Conservation (phyloP, 2,888 invertebrate species). For the Apotomis betuletana region DNA sequence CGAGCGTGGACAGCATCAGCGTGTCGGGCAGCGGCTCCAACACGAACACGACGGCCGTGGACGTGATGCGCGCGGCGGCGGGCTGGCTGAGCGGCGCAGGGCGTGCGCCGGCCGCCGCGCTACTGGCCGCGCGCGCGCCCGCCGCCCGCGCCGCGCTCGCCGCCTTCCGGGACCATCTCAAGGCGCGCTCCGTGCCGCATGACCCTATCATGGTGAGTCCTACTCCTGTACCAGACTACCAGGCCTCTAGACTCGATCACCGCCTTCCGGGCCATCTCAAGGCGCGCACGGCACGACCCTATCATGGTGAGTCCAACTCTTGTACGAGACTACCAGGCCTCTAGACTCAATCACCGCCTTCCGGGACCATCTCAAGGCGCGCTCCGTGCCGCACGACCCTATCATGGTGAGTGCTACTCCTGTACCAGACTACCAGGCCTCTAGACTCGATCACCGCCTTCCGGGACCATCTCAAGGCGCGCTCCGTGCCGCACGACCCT, state of each 20-base stretch:
- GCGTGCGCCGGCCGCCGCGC: slow-evolving; percentile 61
- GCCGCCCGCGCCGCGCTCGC: slow-evolving; percentile 90
- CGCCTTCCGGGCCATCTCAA: slow-evolving; percentile 86
- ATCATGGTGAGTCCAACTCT: slow-evolving; percentile 78
- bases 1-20: slow-evolving; percentile 76
- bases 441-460: no score
- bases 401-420: slow-evolving; percentile 77
- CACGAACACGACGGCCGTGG: slow-evolving; percentile 60
- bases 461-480: background rate
- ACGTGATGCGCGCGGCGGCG: slow-evolving; percentile 90
- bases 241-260: no score
- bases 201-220: slow-evolving; percentile 86
- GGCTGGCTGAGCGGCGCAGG: slow-evolving; percentile 90
- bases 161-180: slow-evolving; percentile 90
- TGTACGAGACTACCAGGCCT: no score
- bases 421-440: no score
- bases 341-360: slow-evolving; percentile 83
- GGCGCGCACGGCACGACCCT: slow-evolving; percentile 88
- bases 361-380: slow-evolving; percentile 90
- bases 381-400: slow-evolving; percentile 90
- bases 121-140: slow-evolving; percentile 86
- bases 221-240: background rate
- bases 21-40: slow-evolving; percentile 62
- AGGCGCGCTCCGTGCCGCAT: slow-evolving; percentile 89
- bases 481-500: no score